These are phyloP conservation scores for Acromyrmex heyeri DNA, from an alignment of 1,140 invertebrate genomes.

Conservation along the genomic window DNA sequence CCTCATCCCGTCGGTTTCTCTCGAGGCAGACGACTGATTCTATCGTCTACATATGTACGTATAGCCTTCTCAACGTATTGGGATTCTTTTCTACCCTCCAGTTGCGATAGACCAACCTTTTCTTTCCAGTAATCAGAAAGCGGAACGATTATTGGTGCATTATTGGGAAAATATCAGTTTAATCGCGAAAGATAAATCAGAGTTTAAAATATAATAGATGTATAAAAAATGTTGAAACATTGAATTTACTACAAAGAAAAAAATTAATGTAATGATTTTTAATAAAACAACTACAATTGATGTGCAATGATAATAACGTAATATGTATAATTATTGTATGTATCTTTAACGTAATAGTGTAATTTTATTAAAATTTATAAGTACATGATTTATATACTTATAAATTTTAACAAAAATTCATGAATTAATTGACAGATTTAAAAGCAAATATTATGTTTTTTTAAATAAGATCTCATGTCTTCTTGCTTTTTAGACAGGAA, in stretches of 20 bases:
- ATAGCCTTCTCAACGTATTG: conserved; percentile 73
- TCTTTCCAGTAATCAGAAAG: conserved; percentile 52
- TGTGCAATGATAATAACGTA: neutral
- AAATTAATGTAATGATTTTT: neutral
- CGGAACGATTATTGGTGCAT: conserved; percentile 5
- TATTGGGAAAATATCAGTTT: conserved; percentile 14
- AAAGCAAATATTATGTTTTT: neutral
- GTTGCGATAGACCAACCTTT: conserved; percentile 31
- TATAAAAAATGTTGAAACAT: neutral
- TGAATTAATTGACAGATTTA: neutral
- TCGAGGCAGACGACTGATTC: conserved; percentile 66
- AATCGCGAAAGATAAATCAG: neutral
- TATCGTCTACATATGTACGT: conserved; percentile 28
- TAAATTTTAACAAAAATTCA: neutral
- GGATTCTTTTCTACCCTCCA: conserved; percentile 66
- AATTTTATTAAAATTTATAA: too few species aligned
- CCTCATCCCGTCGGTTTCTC: conserved; percentile 66
- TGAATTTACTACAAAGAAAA: neutral
- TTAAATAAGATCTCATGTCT: neutral
- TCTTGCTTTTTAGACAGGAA: neutral
- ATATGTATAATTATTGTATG: too few species aligned
- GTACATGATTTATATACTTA: neutral
- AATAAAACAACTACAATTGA: neutral
- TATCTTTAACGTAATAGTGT: too few species aligned
- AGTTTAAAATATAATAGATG: neutral